Base-by-base conservation (phyloP, 2,888 invertebrate genomes). In the Pegoplata infirma region DNA sequence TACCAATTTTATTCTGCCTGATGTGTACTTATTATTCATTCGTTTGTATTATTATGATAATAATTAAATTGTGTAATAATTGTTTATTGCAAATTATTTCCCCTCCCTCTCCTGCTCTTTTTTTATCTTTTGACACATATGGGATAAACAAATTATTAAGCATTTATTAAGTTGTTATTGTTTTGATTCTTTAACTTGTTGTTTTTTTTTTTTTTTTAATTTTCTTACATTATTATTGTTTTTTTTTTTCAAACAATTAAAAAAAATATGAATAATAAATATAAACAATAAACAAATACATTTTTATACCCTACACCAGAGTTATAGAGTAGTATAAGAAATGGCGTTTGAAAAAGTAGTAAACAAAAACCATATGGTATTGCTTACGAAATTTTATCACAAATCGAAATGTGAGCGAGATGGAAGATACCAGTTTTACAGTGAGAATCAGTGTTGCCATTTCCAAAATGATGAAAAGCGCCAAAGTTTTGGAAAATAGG, bases 21-120 rank as follows among this genome's bases (percentile, higher is more conserved):
- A n/a, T n/a, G n/a, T n/a, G n/a, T n/a, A n/a, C n/a, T n/a, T 68
- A 8, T 51, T 77, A 19, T 63, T 67, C 14, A 46, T 58, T 49
- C n/a, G 44, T 44, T 23, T 2, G 19, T 40, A 10, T 69, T 64
- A 55, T 69, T 64, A 55, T 12, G 40, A 64, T 61, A 64, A 53
- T 63, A 64, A 61, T 17, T 36, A 17, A 51, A 63, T 79, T 75
- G 74, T 71, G 69, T 71, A 79, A 75, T 74, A 78, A 69, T 78
- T 32, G 55, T 71, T 74, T 75, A 66, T 17, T 66, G 19, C 40
- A 59, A 8, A 58, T 21, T 8, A 19, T 44, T 23, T 1, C 19
- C 44, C 16, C 19, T 23, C 3, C 14, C 40, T 7, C 25, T 25
- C n/a, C n/a, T n/a, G n/a, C n/a, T n/a, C n/a, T n/a, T n/a, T n/a